Base-by-base conservation (phyloP, 2,888 invertebrate species). In the Diplazon laetatorius region DNA sequence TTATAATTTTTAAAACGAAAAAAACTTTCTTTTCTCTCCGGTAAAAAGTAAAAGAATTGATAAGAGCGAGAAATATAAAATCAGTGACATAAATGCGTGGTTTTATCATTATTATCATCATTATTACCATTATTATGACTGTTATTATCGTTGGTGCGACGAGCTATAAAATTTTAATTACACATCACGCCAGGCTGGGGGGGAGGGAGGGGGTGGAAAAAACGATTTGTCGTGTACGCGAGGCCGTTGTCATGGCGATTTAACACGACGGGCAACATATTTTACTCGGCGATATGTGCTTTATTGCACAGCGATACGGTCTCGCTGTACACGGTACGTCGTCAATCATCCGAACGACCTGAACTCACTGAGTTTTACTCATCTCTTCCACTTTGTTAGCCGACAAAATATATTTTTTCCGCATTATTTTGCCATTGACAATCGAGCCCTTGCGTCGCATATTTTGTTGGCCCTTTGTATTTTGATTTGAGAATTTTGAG, bases 221-320 rank as follows among this genome's bases (percentile, higher is more conserved):
- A 60, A 72, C 68, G 68, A 77, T 77, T 77, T 72, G 76, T 77
- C 72, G 72, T 72, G 72, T 62, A 46, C 55, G n/a, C n/a, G 76
- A 63, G 48, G 62, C 46, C 76, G 76, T 77, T 72, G 71, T 48
- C 76, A 77, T 77, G 39, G 62, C 44, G 65, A 62, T 68, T 2
- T 71, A 22, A 20, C 48, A 37, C 46, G 30, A 20, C 25, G 22
- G 50, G 60, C 44, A 37, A 66, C 65, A 71, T 52, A 63, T 65
- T 50, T 59, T 39, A 25, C 60, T 37, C 59, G 59, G 42, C 10
- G 66, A 76, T 65, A 14, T 60, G 48, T 63, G 22, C 10, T 16
- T 25, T 10, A 25, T 20, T 10, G 10, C 44, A 20, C 39, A 18
- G 16, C 25, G 37, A 52, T 55, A 63, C 42, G 55, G 14, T 66